Percentiles rank a stretch among this genome's conserved stretches.
Conservation (phyloP, 2,113 vertebrate genomes). For the Mobula birostris region DNA sequence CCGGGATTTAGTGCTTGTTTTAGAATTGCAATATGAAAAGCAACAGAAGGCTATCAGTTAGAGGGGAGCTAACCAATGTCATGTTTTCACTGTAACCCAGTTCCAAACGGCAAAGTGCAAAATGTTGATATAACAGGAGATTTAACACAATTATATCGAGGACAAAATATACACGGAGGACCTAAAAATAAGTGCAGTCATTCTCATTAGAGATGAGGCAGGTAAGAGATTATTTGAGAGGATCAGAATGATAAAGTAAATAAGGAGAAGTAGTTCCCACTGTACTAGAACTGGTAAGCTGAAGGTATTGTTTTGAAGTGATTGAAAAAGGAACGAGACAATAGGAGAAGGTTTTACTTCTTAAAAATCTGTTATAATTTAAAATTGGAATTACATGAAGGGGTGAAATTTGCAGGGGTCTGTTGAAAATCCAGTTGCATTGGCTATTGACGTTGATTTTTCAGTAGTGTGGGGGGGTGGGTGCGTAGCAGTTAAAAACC, state of each 20-base stretch:
- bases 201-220: neutral
- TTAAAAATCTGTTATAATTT: too few species aligned
- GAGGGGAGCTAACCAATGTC: neutral
- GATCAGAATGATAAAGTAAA: neutral
- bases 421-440: too few species aligned
- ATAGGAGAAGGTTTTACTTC: too few species aligned
- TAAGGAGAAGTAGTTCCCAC: neutral
- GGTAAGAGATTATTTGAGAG: neutral
- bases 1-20: neutral
- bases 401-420: too few species aligned
- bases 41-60: neutral
- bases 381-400: too few species aligned
- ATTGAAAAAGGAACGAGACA: neutral
- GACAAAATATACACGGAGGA: neutral
- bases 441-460: too few species aligned
- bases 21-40: neutral
- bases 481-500: too few species aligned
- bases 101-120: neutral
- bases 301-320: neutral
- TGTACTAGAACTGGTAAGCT: neutral
- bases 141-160: neutral
- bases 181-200: neutral
- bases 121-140: neutral
- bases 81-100: neutral
- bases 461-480: too few species aligned